A percentile compares a stretch with the other conserved stretches of the same genome.
phyloP scores from a whole-genome alignment of 2,888 invertebrate genomes.

The Dynastes hyllus region DNA sequence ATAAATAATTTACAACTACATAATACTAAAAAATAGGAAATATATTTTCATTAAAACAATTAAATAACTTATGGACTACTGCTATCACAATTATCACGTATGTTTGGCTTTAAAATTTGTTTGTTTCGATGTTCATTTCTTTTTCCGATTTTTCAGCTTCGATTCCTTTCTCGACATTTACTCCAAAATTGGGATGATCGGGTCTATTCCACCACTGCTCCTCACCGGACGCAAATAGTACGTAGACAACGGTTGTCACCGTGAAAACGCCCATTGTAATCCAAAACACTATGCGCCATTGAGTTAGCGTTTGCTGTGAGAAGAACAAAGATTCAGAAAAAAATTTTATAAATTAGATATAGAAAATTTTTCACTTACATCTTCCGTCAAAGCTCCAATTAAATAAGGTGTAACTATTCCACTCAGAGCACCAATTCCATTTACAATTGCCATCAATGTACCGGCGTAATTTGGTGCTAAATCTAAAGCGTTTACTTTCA shows the following conservation, averaged over 20 bases:
- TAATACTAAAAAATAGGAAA: constrained; percentile 29
- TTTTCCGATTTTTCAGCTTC: neutral
- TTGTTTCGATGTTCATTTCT: neutral
- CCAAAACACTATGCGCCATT: constrained; percentile 86
- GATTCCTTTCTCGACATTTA: constrained; percentile 40
- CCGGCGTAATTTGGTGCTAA: constrained; percentile 79
- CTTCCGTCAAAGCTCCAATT: constrained; percentile 75
- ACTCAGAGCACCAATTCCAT: constrained; percentile 77
- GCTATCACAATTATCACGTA: constrained; percentile 27
- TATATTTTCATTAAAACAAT: constrained; percentile 26
- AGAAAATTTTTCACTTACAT: constrained; percentile 64
- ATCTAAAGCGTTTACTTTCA: constrained; percentile 80
- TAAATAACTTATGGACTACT: constrained; percentile 16
- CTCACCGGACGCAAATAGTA: constrained; percentile 81
- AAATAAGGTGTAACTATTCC: constrained; percentile 78
- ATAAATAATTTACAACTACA: constrained; percentile 12
- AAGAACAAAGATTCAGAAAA: constrained; percentile 21
- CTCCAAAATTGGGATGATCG: constrained; percentile 41
- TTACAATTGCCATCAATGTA: constrained; percentile 78
- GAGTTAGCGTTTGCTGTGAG: constrained; percentile 74
- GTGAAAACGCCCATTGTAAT: constrained; percentile 79
- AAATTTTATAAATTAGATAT: neutral
- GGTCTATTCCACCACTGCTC: constrained; percentile 79
- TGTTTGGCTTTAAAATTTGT: neutral
- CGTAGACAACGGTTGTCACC: constrained; percentile 78